These are phyloP conservation scores for Falco naumanni DNA, from an alignment of 2,797 vertebrate genomes.

Conservation along the genomic window DNA sequence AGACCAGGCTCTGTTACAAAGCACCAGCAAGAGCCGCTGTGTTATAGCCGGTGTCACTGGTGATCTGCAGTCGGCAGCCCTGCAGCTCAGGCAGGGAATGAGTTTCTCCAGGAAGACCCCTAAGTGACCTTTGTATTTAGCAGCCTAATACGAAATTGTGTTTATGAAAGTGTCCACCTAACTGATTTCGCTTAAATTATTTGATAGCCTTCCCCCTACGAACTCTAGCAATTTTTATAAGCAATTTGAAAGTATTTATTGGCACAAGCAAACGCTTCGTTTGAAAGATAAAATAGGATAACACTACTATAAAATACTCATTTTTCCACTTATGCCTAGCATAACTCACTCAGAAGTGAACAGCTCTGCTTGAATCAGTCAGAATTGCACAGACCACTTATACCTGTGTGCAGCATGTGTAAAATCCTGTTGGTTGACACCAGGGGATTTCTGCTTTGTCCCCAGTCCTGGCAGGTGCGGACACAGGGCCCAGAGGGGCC, in stretches of 20 bases:
- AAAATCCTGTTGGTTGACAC: neutral
- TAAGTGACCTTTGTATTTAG: neutral
- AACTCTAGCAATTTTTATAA: neutral
- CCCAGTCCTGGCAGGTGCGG: neutral
- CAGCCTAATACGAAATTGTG: neutral
- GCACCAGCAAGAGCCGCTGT: neutral
- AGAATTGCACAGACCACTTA: neutral
- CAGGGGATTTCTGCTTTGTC: neutral
- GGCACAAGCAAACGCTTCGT: conserved; percentile 2
- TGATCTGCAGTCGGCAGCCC: neutral
- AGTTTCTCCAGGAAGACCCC: neutral
- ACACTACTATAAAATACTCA: neutral
- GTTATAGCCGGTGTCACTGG: neutral
- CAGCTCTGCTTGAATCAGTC: neutral
- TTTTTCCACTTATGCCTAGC: conserved; percentile 22
- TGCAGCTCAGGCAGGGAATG: neutral
- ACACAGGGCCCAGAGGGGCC: neutral
- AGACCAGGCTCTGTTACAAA: neutral
- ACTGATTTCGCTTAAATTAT: conserved; percentile 3
- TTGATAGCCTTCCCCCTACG: neutral
- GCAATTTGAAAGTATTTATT: conserved; percentile 29
- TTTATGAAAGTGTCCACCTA: neutral
- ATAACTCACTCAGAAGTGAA: neutral
- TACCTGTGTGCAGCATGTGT: neutral
- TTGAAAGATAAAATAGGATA: neutral